Conservation (phyloP, 2,797 vertebrate species). For the Leucoraja ocellata region DNA sequence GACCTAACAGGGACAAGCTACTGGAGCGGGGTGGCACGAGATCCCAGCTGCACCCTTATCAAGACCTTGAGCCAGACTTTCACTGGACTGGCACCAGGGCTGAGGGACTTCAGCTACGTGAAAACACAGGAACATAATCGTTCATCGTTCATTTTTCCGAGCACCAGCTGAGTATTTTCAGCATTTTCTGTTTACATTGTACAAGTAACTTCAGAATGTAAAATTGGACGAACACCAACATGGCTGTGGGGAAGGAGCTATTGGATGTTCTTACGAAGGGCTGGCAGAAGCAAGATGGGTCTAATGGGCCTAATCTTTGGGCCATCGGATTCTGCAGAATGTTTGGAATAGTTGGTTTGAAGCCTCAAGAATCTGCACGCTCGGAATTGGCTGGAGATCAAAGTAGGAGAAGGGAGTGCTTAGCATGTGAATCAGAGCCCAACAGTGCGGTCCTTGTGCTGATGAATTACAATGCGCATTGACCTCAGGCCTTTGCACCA, state of each 20-base stretch:
- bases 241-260: background rate
- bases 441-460: background rate
- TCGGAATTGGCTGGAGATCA: background rate
- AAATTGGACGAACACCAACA: background rate
- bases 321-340: background rate
- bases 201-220: background rate
- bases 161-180: background rate
- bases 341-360: background rate
- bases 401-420: background rate
- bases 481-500: background rate
- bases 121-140: background rate
- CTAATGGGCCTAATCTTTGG: background rate
- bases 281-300: background rate
- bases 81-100: no score
- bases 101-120: background rate
- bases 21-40: no score
- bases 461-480: background rate
- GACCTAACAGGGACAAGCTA: no score
- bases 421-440: background rate
- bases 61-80: no score
- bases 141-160: background rate
- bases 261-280: background rate
- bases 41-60: no score
- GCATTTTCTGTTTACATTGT: no score
- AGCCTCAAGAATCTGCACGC: background rate